Percentiles rank a stretch among this genome's conserved stretches.
phyloP scores from a whole-genome alignment of 1,140 invertebrate genomes.

The Trichomalopsis sarcophagae region DNA sequence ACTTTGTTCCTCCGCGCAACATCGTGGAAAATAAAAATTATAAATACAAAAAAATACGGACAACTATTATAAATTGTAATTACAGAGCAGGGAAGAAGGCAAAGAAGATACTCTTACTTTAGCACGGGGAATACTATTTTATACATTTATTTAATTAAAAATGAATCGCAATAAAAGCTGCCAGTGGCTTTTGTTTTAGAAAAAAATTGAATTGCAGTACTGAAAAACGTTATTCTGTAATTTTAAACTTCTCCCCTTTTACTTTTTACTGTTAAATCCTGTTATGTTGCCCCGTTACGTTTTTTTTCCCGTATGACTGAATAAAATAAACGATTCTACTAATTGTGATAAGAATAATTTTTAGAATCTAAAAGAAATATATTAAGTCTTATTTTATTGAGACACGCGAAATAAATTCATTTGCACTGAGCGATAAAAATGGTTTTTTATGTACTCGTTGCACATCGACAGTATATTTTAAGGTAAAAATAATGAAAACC shows the following conservation, averaged over 20 bases:
- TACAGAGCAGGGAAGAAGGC: constrained; percentile 55
- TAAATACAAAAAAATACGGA: constrained; percentile 59
- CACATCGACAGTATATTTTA: constrained; percentile 26
- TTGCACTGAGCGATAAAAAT: constrained; percentile 1
- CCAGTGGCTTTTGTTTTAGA: constrained; percentile 63
- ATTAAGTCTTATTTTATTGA: constrained; percentile 26
- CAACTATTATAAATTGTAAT: constrained; percentile 67
- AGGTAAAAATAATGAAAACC: constrained; percentile 21
- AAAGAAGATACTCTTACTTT: constrained; percentile 56
- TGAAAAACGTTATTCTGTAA: constrained; percentile 54
- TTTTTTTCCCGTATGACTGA: constrained; percentile 42
- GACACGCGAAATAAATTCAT: constrained; percentile 29
- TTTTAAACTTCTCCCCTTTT: constrained; percentile 55
- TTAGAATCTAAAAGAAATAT: constrained; percentile 27
- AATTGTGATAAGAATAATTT: constrained; percentile 44
- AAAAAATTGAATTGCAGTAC: constrained; percentile 39
- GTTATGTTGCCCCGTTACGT: constrained; percentile 37
- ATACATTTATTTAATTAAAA: constrained; percentile 71
- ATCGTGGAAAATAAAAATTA: constrained; percentile 59
- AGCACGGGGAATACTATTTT: constrained; percentile 66
- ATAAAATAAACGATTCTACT: constrained; percentile 46
- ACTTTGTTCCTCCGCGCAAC: constrained; percentile 68
- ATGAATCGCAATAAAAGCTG: constrained; percentile 56
- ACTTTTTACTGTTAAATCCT: constrained; percentile 48
- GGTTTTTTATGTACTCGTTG: constrained; percentile 21